These are phyloP conservation scores for Megaceryle maxima DNA, from an alignment of 2,113 vertebrate species.

Conservation along the genomic window DNA sequence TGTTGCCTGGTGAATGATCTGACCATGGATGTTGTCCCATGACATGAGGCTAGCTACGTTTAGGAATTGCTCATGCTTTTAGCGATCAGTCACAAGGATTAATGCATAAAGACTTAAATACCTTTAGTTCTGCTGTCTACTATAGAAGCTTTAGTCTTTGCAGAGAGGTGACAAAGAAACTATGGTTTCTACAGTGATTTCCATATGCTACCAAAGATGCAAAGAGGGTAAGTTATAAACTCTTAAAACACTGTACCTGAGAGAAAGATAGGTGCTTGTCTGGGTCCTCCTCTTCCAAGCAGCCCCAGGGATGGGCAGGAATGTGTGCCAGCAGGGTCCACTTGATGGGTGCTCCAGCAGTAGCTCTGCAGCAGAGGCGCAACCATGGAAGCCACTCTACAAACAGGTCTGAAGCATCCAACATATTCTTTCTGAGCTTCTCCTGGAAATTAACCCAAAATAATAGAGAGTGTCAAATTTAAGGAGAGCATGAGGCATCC, in stretches of 20 bases:
- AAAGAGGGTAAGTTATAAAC: background rate
- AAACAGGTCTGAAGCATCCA: background rate
- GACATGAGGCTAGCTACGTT: background rate
- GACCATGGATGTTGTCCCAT: background rate
- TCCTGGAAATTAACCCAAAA: background rate
- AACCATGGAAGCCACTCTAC: background rate
- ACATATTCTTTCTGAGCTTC: background rate
- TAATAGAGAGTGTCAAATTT: background rate
- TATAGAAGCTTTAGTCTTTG: background rate
- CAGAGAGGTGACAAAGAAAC: background rate
- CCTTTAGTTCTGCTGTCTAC: background rate
- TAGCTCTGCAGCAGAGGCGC: background rate
- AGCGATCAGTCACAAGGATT: background rate
- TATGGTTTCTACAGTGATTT: background rate
- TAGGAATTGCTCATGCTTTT: background rate
- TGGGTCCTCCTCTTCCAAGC: background rate
- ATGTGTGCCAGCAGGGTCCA: background rate
- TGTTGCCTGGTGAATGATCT: background rate
- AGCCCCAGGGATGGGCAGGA: background rate
- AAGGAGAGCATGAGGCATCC: background rate
- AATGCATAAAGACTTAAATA: background rate
- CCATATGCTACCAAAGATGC: background rate
- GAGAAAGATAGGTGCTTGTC: background rate
- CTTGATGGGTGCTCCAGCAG: background rate
- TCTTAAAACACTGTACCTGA: background rate